Evolutionary conservation across 2,797 vertebrate species (phyloP).

Genomic region (Poeciliopsis gracilis): DNA sequence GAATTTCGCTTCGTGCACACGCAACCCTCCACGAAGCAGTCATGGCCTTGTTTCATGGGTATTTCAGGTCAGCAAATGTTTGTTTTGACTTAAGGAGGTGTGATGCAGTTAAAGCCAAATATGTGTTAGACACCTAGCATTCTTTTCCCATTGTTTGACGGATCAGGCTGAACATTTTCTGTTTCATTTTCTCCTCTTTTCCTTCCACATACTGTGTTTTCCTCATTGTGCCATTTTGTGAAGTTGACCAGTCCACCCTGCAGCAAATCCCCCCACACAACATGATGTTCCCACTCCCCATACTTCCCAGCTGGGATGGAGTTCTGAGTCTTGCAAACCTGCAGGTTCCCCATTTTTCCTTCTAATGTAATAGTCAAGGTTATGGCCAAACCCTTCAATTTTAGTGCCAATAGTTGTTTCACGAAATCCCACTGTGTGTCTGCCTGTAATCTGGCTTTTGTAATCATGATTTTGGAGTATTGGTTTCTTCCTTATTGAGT

Average conservation of each 20-base stretch:
- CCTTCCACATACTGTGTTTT: background rate
- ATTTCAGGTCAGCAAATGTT: background rate
- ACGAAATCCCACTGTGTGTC: background rate
- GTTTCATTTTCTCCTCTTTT: background rate
- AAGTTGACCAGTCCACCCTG: background rate
- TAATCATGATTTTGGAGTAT: background rate
- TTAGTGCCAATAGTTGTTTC: background rate
- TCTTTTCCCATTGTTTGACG: background rate
- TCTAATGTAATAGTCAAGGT: background rate
- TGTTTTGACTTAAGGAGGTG: background rate
- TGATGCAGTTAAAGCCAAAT: background rate
- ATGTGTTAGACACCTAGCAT: background rate
- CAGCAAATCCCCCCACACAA: background rate
- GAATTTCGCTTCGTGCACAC: background rate
- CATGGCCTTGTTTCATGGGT: background rate
- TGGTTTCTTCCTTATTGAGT: background rate
- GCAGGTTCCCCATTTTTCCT: background rate
- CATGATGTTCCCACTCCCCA: background rate
- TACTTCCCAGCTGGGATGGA: background rate
- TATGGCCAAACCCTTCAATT: background rate
- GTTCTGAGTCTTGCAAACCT: background rate
- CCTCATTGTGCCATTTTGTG: background rate
- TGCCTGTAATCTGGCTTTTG: background rate
- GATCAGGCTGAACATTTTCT: background rate
- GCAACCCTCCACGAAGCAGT: background rate